A percentile compares a stretch with the other conserved stretches of the same genome.
phyloP scores from a whole-genome alignment of 2,113 vertebrate species.

The Bothrops jararaca region DNA sequence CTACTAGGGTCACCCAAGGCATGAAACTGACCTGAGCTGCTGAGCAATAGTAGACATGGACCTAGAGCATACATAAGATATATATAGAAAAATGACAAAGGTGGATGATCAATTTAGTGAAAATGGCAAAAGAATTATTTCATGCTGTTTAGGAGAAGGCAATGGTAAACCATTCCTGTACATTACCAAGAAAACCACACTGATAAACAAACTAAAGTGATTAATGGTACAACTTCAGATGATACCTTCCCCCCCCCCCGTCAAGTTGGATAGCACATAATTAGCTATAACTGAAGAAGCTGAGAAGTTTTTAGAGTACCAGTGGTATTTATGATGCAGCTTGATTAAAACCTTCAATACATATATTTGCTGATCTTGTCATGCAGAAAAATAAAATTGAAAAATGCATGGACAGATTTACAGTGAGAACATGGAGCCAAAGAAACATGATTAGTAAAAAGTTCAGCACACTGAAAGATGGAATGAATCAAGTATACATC shows the following conservation, averaged over 20 bases:
- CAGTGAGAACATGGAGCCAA: background rate
- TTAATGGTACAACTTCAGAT: background rate
- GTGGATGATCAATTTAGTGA: background rate
- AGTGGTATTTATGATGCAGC: background rate
- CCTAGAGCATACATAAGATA: background rate
- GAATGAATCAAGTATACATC: background rate
- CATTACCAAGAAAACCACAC: background rate
- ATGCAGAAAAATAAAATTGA: background rate
- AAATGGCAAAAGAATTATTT: background rate
- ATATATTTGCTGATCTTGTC: background rate
- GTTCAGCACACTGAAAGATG: background rate
- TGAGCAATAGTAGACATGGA: background rate
- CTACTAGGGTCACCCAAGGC: no score
- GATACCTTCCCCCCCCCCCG: background rate
- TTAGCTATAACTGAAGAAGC: background rate
- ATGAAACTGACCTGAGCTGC: background rate
- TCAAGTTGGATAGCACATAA: background rate
- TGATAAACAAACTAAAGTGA: background rate
- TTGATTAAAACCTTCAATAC: background rate
- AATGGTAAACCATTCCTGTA: background rate
- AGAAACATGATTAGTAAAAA: background rate
- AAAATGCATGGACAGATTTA: background rate
- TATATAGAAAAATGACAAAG: background rate
- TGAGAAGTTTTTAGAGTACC: background rate
- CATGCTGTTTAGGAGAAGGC: background rate